Base-by-base conservation (phyloP, 2,797 vertebrate species). In the Ambastaia sidthimunki region DNA sequence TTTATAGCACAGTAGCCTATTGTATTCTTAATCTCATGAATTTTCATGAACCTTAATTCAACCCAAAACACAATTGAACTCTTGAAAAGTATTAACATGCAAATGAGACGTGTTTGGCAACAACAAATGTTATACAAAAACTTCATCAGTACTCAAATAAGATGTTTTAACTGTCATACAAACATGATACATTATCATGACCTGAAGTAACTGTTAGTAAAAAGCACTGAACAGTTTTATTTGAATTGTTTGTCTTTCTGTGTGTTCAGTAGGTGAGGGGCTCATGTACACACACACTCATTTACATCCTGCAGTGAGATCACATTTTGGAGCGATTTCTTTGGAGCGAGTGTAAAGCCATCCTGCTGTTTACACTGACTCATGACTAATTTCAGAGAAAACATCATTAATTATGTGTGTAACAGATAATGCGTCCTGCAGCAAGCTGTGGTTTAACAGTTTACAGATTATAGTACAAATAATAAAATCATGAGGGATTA, bases 321-420 rank as follows among this genome's bases (percentile, higher is more conserved):
- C 23, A 16, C 62, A 73, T 73, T 80, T 44, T 55, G 4, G 57
- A 63, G n/a, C 6, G 59, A 41, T 71, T 37, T 63, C 65, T 71
- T 78, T 80, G 70, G 77, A 67, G 60, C 0, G 1, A 44, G 59
- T 73, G 3, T 73, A 80, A 80, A 72, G 69, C 16, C 16, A 31
- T 55, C 16, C 28, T 21, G 13, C 69, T 23, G 60, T 66, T 72
- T 65, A 65, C 23, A 63, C 59, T 72, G 37, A 54, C 21, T 28
- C 16, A 79, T 28, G 1, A 78, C 48, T 18, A 1, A 23, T 71
- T 71, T 71, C 7, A 44, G 60, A 34, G 25, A 55, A 72, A 63
- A 79, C 47, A 52, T n/a, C 9, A 59, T 71, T 60, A 63, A 78
- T 52, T 44, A 55, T 71, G 41, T 7, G 70, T n/a, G 25, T 21